Percentiles rank a stretch among this genome's conserved stretches.
Evolutionary conservation across 2,113 vertebrate genomes (phyloP).

Genomic region (Ahaetulla prasina): DNA sequence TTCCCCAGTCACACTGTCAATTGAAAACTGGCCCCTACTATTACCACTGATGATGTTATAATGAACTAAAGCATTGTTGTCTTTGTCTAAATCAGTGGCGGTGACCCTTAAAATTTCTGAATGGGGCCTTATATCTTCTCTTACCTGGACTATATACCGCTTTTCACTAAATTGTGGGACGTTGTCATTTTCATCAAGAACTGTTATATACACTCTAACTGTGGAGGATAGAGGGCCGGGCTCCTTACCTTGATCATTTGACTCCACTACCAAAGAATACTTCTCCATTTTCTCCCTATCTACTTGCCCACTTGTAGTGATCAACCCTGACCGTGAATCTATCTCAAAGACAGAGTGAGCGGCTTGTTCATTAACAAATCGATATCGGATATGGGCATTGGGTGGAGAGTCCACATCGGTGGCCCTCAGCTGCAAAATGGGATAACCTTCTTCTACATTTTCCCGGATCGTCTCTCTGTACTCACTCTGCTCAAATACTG

Average conservation of each 20-base stretch:
- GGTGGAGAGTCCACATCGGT: slow-evolving; percentile 88
- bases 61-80: slow-evolving; percentile 89
- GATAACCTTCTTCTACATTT: slow-evolving; percentile 96
- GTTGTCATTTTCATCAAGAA: slow-evolving; percentile 98
- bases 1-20: slow-evolving; percentile 91
- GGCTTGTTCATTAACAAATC: slow-evolving; percentile 83
- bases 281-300: slow-evolving; percentile 92
- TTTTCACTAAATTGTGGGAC: slow-evolving; percentile 97
- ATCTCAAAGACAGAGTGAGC: slow-evolving; percentile 84
- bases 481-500: slow-evolving; percentile 90
- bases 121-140: slow-evolving; percentile 89
- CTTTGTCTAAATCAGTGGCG: slow-evolving; percentile 89
- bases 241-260: slow-evolving; percentile 91
- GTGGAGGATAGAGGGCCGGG: slow-evolving; percentile 87
- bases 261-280: slow-evolving; percentile 91
- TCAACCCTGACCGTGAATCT: slow-evolving; percentile 89
- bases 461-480: slow-evolving; percentile 96
- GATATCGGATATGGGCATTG: slow-evolving; percentile 95
- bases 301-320: slow-evolving; percentile 89
- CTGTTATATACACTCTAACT: slow-evolving; percentile 88
- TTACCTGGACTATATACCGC: slow-evolving; percentile 91
- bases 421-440: slow-evolving; percentile 91
- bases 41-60: slow-evolving; percentile 98
- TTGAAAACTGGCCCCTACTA: slow-evolving; percentile 92
- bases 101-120: slow-evolving; percentile 88